These are phyloP conservation scores for Scaptomyza cyrtandrae DNA, from an alignment of 2,888 invertebrate genomes.

Conservation along the genomic window DNA sequence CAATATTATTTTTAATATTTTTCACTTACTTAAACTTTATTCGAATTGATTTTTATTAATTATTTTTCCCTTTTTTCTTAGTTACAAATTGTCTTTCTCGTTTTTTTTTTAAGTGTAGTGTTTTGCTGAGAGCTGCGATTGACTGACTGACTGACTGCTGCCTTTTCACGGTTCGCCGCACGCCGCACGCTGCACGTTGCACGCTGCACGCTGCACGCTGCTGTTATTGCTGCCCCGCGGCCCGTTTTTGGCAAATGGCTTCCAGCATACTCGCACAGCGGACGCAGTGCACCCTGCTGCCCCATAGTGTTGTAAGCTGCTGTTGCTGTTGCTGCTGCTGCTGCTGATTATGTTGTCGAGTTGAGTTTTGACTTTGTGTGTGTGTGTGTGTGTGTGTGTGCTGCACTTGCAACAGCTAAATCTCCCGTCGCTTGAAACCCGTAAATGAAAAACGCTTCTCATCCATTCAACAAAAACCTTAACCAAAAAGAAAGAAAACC, in stretches of 20 bases:
- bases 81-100: too few relatives aligned
- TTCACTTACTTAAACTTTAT: too few relatives aligned
- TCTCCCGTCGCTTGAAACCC: conserved; percentile 50
- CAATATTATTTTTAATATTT: too few relatives aligned
- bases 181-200: conserved; percentile 18
- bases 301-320: conserved; percentile 26
- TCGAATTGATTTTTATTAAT: too few relatives aligned
- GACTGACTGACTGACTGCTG: conserved; percentile 3
- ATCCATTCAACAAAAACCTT: conserved; percentile 41
- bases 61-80: too few relatives aligned
- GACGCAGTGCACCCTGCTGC: conserved; percentile 64
- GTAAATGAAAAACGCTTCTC: conserved; percentile 31
- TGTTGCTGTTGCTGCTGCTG: conserved; percentile 2
- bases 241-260: conserved; percentile 42
- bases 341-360: conserved; percentile 70
- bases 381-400: conserved; percentile 19
- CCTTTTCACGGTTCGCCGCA: conserved; percentile 65
- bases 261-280: conserved; percentile 58
- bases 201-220: conserved; percentile 8
- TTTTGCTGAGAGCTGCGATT: background rate
- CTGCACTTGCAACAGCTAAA: conserved; percentile 56
- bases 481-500: background rate
- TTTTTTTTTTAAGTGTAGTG: background rate
- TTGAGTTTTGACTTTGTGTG: conserved; percentile 24
- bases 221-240: conserved; percentile 23